These are phyloP conservation scores for Malthinus flaveolus DNA, from an alignment of 2,888 invertebrate species.

Conservation along the genomic window DNA sequence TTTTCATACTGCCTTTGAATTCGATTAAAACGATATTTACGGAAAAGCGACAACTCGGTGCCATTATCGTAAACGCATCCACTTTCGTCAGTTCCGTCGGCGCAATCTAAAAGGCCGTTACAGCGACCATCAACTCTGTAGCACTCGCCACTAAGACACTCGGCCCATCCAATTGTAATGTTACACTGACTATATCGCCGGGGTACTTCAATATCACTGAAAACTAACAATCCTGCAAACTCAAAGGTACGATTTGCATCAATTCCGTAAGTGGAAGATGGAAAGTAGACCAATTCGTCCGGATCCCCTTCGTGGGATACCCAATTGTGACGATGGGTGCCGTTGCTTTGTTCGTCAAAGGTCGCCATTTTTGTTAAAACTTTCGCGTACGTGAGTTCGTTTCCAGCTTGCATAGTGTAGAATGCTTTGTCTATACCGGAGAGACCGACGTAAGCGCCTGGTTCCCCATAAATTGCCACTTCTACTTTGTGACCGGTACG, in stretches of 20 bases:
- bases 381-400: slow-evolving; percentile 85
- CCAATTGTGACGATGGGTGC: slow-evolving; percentile 83
- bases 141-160: slow-evolving; percentile 83
- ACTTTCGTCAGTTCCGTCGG: slow-evolving; percentile 84
- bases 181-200: slow-evolving; percentile 73
- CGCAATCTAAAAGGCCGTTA: slow-evolving; percentile 77
- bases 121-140: slow-evolving; percentile 76
- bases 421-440: slow-evolving; percentile 88
- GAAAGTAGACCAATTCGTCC: slow-evolving; percentile 83
- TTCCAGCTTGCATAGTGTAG: slow-evolving; percentile 91
- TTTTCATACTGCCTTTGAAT: slow-evolving; percentile 91
- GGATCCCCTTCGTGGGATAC: slow-evolving; percentile 83
- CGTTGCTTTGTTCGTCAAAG: slow-evolving; percentile 84
- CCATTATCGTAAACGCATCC: slow-evolving; percentile 70
- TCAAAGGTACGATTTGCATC: slow-evolving; percentile 94
- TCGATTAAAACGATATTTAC: slow-evolving; percentile 84
- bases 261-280: slow-evolving; percentile 87
- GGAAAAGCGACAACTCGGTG: slow-evolving; percentile 72
- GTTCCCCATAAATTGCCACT: slow-evolving; percentile 90
- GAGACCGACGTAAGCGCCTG: slow-evolving; percentile 91
- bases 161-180: slow-evolving; percentile 69
- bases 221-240: slow-evolving; percentile 85
- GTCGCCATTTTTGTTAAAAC: slow-evolving; percentile 85
- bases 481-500: slow-evolving; percentile 92
- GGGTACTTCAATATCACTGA: slow-evolving; percentile 84